phyloP scores from a whole-genome alignment of 2,888 invertebrate genomes.

The Agrochola circellaris region DNA sequence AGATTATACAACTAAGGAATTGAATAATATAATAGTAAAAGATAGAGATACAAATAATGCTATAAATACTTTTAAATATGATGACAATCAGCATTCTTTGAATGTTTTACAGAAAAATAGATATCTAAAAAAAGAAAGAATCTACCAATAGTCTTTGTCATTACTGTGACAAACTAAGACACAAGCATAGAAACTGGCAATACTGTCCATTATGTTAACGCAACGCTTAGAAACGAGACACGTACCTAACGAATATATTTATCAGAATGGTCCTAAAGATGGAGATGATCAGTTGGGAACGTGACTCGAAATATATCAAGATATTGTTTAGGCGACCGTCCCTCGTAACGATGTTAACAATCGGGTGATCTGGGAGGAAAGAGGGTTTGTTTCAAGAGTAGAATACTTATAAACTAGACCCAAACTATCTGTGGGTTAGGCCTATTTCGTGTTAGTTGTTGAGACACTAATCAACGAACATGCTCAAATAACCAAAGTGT shows the following conservation, averaged over 20 bases:
- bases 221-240: slow-evolving; percentile 38
- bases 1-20: background rate
- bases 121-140: no score
- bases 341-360: slow-evolving; percentile 38
- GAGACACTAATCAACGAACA: background rate
- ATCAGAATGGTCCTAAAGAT: slow-evolving; percentile 44
- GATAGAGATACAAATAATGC: background rate
- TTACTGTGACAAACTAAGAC: background rate
- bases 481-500: background rate
- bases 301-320: slow-evolving; percentile 56
- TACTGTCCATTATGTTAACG: slow-evolving; percentile 16
- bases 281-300: slow-evolving; percentile 54
- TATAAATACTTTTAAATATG: background rate
- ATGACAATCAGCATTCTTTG: background rate
- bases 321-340: slow-evolving; percentile 32
- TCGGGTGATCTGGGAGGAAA: slow-evolving; percentile 12
- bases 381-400: slow-evolving; percentile 7
- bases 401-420: slow-evolving; percentile 24
- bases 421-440: background rate
- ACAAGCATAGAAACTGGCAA: slow-evolving; percentile 18
- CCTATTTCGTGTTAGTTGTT: background rate
- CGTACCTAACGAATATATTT: slow-evolving; percentile 54
- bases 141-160: background rate
- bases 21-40: background rate
- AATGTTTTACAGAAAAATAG: background rate